These are phyloP conservation scores for Sphaerophoria taeniata DNA, from an alignment of 2,888 invertebrate genomes.

Conservation along the genomic window DNA sequence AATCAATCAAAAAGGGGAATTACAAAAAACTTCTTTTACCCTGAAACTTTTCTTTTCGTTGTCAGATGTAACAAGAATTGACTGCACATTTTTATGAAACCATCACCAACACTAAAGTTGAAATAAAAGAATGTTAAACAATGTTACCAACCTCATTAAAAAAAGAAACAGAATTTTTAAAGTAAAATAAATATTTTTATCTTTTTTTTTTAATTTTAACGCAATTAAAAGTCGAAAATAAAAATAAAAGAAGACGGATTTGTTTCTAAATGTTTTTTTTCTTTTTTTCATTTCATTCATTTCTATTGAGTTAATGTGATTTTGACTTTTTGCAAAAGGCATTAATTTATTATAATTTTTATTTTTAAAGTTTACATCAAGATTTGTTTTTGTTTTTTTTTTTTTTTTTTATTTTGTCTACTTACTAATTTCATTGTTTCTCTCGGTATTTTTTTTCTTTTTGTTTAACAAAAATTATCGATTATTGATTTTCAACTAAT, in stretches of 20 bases:
- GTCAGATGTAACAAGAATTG: neutral
- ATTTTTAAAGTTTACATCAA: constrained; percentile 53
- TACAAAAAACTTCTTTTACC: too few relatives aligned
- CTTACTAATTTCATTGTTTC: constrained; percentile 42
- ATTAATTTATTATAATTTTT: constrained; percentile 73
- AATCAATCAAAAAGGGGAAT: too few relatives aligned
- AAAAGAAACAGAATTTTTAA: constrained; percentile 2
- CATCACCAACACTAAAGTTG: neutral
- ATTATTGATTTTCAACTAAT: constrained; percentile 34
- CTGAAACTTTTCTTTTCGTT: too few relatives aligned
- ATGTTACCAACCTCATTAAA: constrained; percentile 15
- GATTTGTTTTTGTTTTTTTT: constrained; percentile 35
- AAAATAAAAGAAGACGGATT: constrained; percentile 54
- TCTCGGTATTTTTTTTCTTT: constrained; percentile 28
- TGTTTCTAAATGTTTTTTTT: constrained; percentile 48
- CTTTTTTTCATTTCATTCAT: constrained; percentile 38
- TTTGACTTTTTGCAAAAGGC: constrained; percentile 71
- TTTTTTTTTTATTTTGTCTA: constrained; percentile 12
- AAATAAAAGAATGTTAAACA: neutral
- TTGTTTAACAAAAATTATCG: constrained; percentile 51
- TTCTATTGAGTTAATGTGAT: constrained; percentile 47
- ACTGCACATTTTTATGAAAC: neutral
- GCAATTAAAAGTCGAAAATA: constrained; percentile 10
- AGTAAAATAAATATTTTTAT: constrained; percentile 22
- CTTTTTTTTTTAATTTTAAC: constrained; percentile 10